Conservation (phyloP, 1,140 invertebrate genomes). For the Ceratitis capitata region DNA sequence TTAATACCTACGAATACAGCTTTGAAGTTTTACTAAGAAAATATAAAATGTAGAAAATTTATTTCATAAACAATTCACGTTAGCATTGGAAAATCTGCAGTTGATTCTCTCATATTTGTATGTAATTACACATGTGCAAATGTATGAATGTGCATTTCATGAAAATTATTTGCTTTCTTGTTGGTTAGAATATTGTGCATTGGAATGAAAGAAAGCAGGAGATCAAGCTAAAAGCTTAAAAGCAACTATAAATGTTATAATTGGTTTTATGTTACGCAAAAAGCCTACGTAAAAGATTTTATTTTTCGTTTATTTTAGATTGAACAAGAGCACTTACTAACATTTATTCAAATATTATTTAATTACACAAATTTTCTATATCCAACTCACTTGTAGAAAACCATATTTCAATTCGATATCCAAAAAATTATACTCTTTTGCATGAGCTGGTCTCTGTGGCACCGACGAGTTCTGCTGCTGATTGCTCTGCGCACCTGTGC, state of each 20-base stretch:
- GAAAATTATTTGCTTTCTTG: background rate
- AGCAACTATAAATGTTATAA: background rate
- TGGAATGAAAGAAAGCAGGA: background rate
- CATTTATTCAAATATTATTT: background rate
- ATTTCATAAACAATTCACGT: background rate
- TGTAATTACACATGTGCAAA: too few relatives aligned
- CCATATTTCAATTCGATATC: conserved; percentile 95
- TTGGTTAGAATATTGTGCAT: background rate
- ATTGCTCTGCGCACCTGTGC: conserved; percentile 56
- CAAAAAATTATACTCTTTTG: conserved; percentile 85
- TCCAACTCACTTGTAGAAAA: conserved; percentile 85
- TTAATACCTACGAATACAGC: too few relatives aligned
- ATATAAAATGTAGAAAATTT: too few relatives aligned
- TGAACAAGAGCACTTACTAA: background rate
- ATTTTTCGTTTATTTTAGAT: background rate
- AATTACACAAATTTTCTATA: too few relatives aligned
- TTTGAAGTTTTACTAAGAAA: too few relatives aligned
- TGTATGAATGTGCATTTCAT: background rate
- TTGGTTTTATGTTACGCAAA: background rate
- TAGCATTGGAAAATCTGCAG: background rate
- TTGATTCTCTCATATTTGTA: background rate
- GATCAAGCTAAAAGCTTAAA: background rate
- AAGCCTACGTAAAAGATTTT: background rate
- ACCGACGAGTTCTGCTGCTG: conserved; percentile 55
- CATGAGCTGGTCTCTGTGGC: conserved; percentile 68